Base-by-base conservation (phyloP, 2,888 invertebrate species). In the Ellobium chinense region DNA sequence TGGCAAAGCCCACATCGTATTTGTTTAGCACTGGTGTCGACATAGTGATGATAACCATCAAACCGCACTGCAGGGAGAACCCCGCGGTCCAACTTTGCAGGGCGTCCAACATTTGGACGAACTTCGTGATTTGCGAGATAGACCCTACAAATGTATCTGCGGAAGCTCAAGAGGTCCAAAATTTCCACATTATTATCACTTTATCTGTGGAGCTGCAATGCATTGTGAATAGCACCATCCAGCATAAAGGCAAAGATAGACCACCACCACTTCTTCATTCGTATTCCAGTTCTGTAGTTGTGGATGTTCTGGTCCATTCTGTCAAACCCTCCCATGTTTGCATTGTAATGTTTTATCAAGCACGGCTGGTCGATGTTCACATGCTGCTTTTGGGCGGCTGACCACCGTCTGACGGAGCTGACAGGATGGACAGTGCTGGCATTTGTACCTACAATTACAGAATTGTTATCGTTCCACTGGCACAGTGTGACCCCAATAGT, bases 231-330 rank as follows among this genome's bases (percentile, higher is more conserved):
- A 46, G 46, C 46, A 18, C 7, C 18, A 18, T 46, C 18, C 18
- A 46, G 46, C 7, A 46, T 46, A 18, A 46, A 46, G 7, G 46
- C 46, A 21, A 18, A 54, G 27, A 70, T 31, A 2, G 14, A 29
- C 54, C 54, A 70, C 18, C 31, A 54, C 56, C 70, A 29, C 31
- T 70, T 70, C 70, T 70, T 70, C 7, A 24, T 54, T 31, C 31
- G 29, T 24, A 70, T n/a, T 31, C 29, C 21, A 24, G 31, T 56
- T 1, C 54, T 1, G 56, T 70, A 54, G 12, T 54, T 70, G 70
- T 54, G 29, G 4, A 54, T 18, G 54, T 70, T 70, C 31, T 70
- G 56, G n/a, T 70, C 70, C 70, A 54, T 54, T 9, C 29, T 27
- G 56, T 70, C 70, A 2, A 54, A 31, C n/a, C 70, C 54, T 1